Base-by-base conservation (phyloP, 2,888 invertebrate genomes). In the Liodrosophila aerea region DNA sequence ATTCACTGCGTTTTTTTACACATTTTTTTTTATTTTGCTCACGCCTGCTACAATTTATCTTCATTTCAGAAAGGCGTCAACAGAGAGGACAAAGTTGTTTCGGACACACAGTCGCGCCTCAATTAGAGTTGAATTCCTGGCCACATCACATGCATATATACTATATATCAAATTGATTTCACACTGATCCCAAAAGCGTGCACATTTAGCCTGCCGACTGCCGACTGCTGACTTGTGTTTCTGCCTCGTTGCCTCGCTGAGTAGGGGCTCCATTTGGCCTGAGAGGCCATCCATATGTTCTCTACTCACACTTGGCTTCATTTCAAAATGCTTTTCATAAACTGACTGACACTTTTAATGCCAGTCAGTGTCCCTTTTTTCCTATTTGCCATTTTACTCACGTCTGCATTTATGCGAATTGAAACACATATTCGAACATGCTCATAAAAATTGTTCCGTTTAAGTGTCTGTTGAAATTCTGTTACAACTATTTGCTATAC, bases 151-250 rank as follows among this genome's bases (percentile, higher is more conserved):
- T 54, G 34, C 65, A 69, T 62, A 75, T n/a, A n/a, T n/a, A n/a
- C n/a, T n/a, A n/a, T n/a, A n/a, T 62, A 70, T 66, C 54, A 73
- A 78, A 69, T 66, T 72, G 66, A 66, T 60, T 72, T 64, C 29
- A 2, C 45, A 43, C 49, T 67, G 60, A 67, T 46, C 63, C 51
- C 45, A 37, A 65, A 60, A 56, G 53, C 64, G 46, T 18, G 34
- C 59, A 57, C 58, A 73, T 69, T 63, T 69, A 60, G 50, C 56
- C n/a, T 64, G 59, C 7, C 40, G 51, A 53, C 34, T 30, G 40
- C 39, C 31, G 53, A 33, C n/a, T n/a, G n/a, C n/a, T n/a, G n/a
- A 49, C 44, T 16, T 8, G 4, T 12, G 16, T 44, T 54, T 34
- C 16, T 50, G 60, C 45, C 52, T 65, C 63, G 57, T 44, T 57